A percentile compares a stretch with the other conserved stretches of the same genome.
Conservation (phyloP, 2,113 vertebrate genomes). For the Eptesicus fuscus region DNA sequence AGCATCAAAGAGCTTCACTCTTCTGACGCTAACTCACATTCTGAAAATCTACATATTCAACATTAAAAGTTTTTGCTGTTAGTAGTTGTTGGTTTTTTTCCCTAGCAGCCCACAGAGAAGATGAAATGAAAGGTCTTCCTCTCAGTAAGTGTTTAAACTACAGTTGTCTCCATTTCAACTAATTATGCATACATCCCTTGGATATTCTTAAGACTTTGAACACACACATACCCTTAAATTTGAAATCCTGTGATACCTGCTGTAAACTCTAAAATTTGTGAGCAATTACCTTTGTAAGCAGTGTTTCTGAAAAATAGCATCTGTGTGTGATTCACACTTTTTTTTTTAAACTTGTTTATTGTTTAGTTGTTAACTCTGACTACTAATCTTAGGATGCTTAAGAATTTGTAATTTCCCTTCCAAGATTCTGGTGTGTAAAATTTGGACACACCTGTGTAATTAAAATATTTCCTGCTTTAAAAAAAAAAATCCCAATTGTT, state of each 20-base stretch:
- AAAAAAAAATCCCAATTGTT: neutral
- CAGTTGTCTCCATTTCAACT: conserved; percentile 20
- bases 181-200: conserved; percentile 47
- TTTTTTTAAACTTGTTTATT: conserved; percentile 70
- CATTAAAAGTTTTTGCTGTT: neutral
- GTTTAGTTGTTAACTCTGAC: conserved; percentile 72
- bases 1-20: neutral
- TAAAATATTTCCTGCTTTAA: conserved; percentile 21
- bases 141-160: conserved; percentile 34
- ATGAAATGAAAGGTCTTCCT: conserved; percentile 34
- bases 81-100: neutral
- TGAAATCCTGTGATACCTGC: conserved; percentile 70
- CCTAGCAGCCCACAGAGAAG: neutral
- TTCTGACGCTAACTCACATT: neutral
- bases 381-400: conserved; percentile 23
- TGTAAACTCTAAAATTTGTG: conserved; percentile 68
- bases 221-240: conserved; percentile 33
- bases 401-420: conserved; percentile 30
- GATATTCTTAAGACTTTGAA: conserved; percentile 61
- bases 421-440: conserved; percentile 21
- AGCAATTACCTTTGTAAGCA: conserved; percentile 75
- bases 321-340: conserved; percentile 67
- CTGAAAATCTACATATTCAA: neutral
- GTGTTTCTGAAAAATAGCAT: conserved; percentile 70
- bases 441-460: conserved; percentile 21